Evolutionary conservation across 2,113 vertebrate species (phyloP).

Genomic region (Indicator maculatus): DNA sequence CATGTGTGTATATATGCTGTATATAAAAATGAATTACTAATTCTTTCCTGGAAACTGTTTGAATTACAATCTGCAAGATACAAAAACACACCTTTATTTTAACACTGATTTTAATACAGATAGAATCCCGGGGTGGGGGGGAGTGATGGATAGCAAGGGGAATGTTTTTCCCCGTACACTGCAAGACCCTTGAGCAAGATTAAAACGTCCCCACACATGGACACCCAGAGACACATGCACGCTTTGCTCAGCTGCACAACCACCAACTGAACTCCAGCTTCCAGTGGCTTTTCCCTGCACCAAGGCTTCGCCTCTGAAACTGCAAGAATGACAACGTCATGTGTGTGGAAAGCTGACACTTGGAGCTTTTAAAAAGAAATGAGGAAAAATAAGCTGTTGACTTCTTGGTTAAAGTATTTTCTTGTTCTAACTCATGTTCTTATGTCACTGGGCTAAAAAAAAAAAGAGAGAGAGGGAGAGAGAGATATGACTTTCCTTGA

Average conservation of each 20-base stretch:
- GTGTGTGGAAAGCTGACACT: conserved; percentile 77
- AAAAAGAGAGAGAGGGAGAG: conserved; percentile 73
- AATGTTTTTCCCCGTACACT: neutral
- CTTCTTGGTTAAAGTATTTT: conserved; percentile 83
- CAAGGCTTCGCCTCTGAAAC: conserved; percentile 48
- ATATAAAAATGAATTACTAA: conserved; percentile 73
- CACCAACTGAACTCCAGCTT: conserved; percentile 51
- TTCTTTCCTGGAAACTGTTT: conserved; percentile 79
- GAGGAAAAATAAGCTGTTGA: conserved; percentile 78
- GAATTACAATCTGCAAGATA: conserved; percentile 80
- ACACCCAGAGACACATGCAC: neutral
- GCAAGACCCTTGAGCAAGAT: conserved; percentile 60
- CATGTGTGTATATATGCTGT: conserved; percentile 22
- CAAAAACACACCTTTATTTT: conserved; percentile 73
- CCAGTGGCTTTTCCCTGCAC: conserved; percentile 47
- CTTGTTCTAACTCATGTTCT: conserved; percentile 94
- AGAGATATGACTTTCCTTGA: conserved; percentile 95
- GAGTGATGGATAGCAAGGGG: neutral
- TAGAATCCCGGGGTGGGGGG: neutral
- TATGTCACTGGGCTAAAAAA: conserved; percentile 83
- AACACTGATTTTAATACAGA: conserved; percentile 53
- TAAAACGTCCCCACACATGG: neutral
- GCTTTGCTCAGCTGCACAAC: conserved; percentile 17
- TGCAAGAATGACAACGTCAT: conserved; percentile 74
- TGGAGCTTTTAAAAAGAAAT: conserved; percentile 76